A percentile compares a stretch with the other conserved stretches of the same genome.
phyloP scores from a whole-genome alignment of 2,888 invertebrate genomes.

The Drosophila trichaetosa region DNA sequence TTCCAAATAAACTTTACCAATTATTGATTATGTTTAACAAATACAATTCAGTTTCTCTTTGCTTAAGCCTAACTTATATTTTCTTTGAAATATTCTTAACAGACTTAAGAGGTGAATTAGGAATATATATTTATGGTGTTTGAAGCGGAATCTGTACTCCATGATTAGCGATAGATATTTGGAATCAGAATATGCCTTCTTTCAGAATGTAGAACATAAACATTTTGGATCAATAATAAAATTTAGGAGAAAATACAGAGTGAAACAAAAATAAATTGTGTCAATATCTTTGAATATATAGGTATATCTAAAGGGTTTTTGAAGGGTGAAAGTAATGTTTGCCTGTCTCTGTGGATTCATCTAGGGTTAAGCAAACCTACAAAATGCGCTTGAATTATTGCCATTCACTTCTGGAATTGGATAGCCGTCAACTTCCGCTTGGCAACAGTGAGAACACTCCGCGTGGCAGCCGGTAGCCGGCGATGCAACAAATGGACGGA shows the following conservation, averaged over 20 bases:
- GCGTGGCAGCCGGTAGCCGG: conserved; percentile 40
- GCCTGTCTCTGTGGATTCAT: not conserved
- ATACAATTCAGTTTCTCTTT: not conserved
- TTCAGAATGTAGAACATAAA: not conserved
- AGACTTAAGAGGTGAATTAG: not conserved
- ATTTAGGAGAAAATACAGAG: not conserved
- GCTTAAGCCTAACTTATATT: not conserved
- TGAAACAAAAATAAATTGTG: not conserved
- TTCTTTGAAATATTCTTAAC: not conserved
- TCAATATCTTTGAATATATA: too few species aligned
- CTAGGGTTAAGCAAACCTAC: not conserved
- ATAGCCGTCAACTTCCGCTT: conserved; percentile 64
- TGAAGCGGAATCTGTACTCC: not conserved
- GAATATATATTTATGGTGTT: not conserved
- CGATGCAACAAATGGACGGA: conserved; percentile 10
- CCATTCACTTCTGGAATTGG: conserved; percentile 29
- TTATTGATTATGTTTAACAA: not conserved
- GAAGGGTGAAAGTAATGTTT: not conserved
- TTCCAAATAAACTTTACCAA: not conserved
- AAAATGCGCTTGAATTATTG: conserved; percentile 27
- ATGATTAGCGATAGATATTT: not conserved
- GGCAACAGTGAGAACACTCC: conserved; percentile 40
- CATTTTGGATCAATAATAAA: not conserved
- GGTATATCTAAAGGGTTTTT: too few species aligned
- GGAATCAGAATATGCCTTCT: not conserved